These are phyloP conservation scores for Anorthoa munda DNA, from an alignment of 2,888 invertebrate species.

Conservation along the genomic window DNA sequence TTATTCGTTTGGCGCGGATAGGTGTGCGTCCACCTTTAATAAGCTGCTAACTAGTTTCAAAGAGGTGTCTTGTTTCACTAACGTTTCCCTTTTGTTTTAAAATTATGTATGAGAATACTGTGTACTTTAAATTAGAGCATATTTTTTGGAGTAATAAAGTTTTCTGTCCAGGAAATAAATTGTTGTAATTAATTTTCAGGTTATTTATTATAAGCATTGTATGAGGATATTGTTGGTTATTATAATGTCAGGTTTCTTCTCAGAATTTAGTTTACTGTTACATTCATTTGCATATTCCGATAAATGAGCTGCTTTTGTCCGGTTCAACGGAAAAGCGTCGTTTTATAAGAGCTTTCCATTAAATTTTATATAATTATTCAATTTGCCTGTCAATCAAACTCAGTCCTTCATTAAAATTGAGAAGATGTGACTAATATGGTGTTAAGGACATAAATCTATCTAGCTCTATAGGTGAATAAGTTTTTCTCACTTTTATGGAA, in stretches of 20 bases:
- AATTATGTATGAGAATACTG: slow-evolving; percentile 34
- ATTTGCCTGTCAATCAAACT: not conserved
- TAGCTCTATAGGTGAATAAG: too few relatives aligned
- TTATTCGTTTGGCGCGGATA: not conserved
- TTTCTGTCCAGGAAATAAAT: slow-evolving; percentile 16
- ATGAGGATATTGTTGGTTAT: not conserved
- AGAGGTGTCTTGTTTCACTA: slow-evolving; percentile 25
- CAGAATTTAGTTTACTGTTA: not conserved
- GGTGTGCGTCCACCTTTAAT: slow-evolving; percentile 9
- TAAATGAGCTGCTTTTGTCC: not conserved
- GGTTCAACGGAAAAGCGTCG: not conserved
- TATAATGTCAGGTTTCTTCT: not conserved
- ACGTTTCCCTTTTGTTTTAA: slow-evolving; percentile 36
- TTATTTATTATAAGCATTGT: slow-evolving; percentile 9
- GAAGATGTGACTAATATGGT: too few relatives aligned
- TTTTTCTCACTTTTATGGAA: too few relatives aligned
- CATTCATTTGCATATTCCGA: not conserved
- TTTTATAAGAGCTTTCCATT: too few relatives aligned
- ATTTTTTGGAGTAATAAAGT: slow-evolving; percentile 24
- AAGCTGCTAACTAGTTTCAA: slow-evolving; percentile 27
- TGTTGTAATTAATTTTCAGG: not conserved
- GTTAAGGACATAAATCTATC: too few relatives aligned
- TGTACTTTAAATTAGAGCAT: slow-evolving; percentile 17
- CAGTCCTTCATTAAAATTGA: not conserved
- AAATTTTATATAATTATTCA: not conserved